phyloP scores from a whole-genome alignment of 1,140 invertebrate species.

The Meloidogyne hapla region DNA sequence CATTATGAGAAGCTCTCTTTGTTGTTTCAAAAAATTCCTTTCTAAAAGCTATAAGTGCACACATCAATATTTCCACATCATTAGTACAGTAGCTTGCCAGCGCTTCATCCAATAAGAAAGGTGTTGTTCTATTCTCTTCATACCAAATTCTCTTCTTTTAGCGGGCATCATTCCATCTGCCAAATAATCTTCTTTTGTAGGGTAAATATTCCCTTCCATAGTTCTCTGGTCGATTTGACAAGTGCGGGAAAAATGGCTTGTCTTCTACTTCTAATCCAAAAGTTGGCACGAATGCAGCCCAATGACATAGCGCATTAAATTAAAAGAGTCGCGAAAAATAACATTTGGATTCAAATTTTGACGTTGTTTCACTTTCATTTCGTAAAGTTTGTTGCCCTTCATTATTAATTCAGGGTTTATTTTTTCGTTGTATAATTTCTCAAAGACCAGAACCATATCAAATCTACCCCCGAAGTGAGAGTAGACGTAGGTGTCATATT shows the following conservation, averaged over 20 bases:
- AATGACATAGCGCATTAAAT: not conserved
- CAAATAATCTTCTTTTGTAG: slow-evolving; percentile 9
- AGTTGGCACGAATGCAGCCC: not conserved
- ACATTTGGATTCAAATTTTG: too few species aligned
- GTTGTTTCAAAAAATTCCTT: not conserved
- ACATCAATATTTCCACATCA: slow-evolving; percentile 2
- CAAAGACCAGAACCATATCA: not conserved
- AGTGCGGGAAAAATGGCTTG: slow-evolving; percentile 1
- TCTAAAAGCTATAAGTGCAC: not conserved
- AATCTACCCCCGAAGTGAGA: not conserved
- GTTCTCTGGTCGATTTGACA: not conserved
- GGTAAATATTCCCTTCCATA: slow-evolving; percentile 2
- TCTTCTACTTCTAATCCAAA: not conserved
- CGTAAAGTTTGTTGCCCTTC: not conserved
- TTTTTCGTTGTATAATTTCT: not conserved
- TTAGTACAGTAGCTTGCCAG: not conserved
- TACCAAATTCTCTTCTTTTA: slow-evolving; percentile 28
- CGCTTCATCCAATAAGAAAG: slow-evolving; percentile 10
- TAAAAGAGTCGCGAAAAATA: not conserved
- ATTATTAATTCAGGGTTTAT: not conserved
- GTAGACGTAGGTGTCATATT: not conserved
- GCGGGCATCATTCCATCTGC: slow-evolving; percentile 32
- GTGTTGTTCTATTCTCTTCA: not conserved
- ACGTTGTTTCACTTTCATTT: too few species aligned
- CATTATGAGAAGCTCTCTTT: not conserved